Conservation (phyloP, 2,113 vertebrate genomes). For the Tragelaphus scriptus region DNA sequence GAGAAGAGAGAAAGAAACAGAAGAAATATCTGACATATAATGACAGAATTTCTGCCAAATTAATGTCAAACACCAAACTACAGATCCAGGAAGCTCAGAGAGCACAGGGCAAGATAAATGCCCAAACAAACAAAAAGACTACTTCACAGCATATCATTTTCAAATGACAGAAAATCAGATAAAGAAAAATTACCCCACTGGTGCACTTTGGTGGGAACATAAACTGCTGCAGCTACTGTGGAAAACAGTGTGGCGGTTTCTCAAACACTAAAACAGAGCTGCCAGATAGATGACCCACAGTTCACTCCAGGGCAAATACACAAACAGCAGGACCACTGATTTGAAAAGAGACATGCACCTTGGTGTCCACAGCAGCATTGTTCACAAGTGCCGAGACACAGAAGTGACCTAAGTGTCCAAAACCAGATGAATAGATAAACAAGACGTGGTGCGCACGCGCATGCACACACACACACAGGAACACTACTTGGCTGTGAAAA, state of each 20-base stretch:
- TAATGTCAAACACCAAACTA: neutral
- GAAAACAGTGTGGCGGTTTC: neutral
- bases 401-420: neutral
- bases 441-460: fast-evolving
- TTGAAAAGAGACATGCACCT: fast-evolving
- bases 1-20: neutral
- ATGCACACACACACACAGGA: neutral
- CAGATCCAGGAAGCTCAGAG: neutral
- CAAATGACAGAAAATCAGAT: neutral
- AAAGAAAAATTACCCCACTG: neutral
- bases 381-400: neutral
- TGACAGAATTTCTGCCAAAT: neutral
- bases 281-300: fast-evolving
- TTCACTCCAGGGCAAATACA: fast-evolving
- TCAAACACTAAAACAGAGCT: neutral
- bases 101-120: neutral
- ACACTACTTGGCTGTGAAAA: neutral
- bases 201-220: neutral
- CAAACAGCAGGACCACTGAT: neutral
- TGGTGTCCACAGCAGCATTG: fast-evolving
- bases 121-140: neutral
- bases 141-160: neutral
- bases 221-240: neutral
- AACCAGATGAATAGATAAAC: neutral
- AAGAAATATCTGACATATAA: neutral